Evolutionary conservation across 2,113 vertebrate species (phyloP).

Genomic region (Pyxicephalus adspersus): DNA sequence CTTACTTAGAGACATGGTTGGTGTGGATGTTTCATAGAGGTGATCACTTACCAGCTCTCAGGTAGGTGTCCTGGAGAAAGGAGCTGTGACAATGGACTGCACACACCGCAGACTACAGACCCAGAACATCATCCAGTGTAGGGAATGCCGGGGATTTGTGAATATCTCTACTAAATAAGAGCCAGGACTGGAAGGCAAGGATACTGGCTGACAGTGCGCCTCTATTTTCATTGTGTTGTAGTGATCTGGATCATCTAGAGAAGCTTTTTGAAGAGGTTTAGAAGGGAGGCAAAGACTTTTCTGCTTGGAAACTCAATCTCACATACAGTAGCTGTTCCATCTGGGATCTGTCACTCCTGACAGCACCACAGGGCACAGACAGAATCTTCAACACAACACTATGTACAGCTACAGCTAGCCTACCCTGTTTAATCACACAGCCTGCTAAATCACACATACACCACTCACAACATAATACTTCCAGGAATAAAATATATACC

Average conservation of each 20-base stretch:
- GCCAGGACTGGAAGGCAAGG: background rate
- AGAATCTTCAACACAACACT: conserved; percentile 77
- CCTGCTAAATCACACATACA: conserved; percentile 46
- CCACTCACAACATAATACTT: conserved; percentile 17
- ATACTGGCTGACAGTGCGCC: background rate
- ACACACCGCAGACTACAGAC: background rate
- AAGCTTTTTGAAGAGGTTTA: conserved; percentile 80
- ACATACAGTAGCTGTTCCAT: conserved; percentile 88
- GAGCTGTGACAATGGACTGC: background rate
- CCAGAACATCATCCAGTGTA: too few species aligned
- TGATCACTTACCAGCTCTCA: conserved; percentile 2
- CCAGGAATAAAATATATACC: conserved; percentile 23
- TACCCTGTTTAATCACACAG: conserved; percentile 71
- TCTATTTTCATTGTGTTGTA: conserved; percentile 62
- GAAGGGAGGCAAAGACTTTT: conserved; percentile 74
- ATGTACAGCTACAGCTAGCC: conserved; percentile 72
- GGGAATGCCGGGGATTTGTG: background rate
- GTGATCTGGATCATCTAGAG: conserved; percentile 74
- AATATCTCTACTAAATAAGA: background rate
- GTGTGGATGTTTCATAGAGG: too few species aligned
- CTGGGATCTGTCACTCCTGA: conserved; percentile 90
- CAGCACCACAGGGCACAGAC: conserved; percentile 83
- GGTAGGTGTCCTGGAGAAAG: background rate
- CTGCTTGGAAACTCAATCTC: conserved; percentile 87
- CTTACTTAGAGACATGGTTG: too few species aligned